A percentile compares a stretch with the other conserved stretches of the same genome.
These are phyloP conservation scores for Pithys albifrons DNA, from an alignment of 2,113 vertebrate genomes.

Conservation along the genomic window DNA sequence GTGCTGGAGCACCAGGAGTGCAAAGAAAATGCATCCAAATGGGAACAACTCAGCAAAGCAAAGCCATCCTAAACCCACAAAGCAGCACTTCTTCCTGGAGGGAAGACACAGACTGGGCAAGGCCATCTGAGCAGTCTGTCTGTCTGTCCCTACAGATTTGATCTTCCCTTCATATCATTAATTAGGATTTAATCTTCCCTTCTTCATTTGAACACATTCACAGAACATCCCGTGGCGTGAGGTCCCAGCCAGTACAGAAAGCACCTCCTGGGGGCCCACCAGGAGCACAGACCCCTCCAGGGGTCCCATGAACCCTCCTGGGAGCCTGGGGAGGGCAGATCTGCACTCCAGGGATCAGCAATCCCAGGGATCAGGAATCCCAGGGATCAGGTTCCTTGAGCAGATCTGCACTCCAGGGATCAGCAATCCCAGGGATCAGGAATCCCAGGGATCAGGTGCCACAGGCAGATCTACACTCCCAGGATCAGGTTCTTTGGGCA, in stretches of 20 bases:
- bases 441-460: too few species aligned
- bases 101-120: background rate
- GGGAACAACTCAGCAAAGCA: background rate
- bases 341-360: too few species aligned
- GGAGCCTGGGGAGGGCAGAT: background rate
- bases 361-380: too few species aligned
- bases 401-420: too few species aligned
- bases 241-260: background rate
- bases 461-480: too few species aligned
- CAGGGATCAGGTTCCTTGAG: too few species aligned
- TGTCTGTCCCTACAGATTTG: background rate
- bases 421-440: too few species aligned
- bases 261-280: background rate
- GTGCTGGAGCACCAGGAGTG: fast-evolving
- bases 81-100: background rate
- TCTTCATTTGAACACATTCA: constrained; percentile 43
- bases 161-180: constrained; percentile 36
- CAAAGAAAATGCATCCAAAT: constrained; percentile 50
- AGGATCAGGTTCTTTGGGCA: too few species aligned
- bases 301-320: background rate
- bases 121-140: background rate
- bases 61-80: background rate
- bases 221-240: background rate
- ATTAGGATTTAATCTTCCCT: constrained; percentile 16
- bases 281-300: background rate